These are phyloP conservation scores for Lysiphlebus fabarum DNA, from an alignment of 1,140 invertebrate species.

Conservation along the genomic window DNA sequence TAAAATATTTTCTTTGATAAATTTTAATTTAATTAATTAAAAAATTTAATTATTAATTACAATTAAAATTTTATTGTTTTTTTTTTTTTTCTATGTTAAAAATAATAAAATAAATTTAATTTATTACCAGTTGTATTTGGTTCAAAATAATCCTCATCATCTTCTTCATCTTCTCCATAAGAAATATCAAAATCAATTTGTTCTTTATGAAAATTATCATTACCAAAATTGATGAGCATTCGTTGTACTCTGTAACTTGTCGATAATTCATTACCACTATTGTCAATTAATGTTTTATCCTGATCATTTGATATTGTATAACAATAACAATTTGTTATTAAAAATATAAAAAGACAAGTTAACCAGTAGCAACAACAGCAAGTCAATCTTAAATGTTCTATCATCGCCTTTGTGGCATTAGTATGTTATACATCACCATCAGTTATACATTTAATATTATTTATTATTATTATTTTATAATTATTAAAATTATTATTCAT, in stretches of 20 bases:
- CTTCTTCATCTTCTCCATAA: conserved; percentile 39
- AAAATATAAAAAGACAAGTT: conserved; percentile 43
- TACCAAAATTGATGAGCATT: not conserved
- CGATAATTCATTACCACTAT: not conserved
- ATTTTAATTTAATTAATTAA: too few species aligned
- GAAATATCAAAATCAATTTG: conserved; percentile 31
- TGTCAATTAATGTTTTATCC: not conserved
- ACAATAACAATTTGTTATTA: conserved; percentile 29
- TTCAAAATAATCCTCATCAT: conserved; percentile 46
- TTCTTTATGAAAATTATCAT: conserved; percentile 36
- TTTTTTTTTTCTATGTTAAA: too few species aligned
- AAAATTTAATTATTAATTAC: too few species aligned
- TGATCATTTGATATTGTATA: not conserved
- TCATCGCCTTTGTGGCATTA: conserved; percentile 56
- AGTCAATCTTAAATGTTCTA: conserved; percentile 52
- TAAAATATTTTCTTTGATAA: too few species aligned
- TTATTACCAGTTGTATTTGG: conserved; percentile 46
- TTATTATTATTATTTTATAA: too few species aligned
- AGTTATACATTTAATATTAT: too few species aligned
- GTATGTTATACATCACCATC: too few species aligned
- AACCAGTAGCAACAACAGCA: conserved; percentile 45
- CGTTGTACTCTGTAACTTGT: too few species aligned
- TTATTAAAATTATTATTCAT: too few species aligned
- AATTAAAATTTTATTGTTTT: too few species aligned
- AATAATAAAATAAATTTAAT: too few species aligned